Conservation (phyloP, 2,797 vertebrate genomes). For the Glossophaga mutica region DNA sequence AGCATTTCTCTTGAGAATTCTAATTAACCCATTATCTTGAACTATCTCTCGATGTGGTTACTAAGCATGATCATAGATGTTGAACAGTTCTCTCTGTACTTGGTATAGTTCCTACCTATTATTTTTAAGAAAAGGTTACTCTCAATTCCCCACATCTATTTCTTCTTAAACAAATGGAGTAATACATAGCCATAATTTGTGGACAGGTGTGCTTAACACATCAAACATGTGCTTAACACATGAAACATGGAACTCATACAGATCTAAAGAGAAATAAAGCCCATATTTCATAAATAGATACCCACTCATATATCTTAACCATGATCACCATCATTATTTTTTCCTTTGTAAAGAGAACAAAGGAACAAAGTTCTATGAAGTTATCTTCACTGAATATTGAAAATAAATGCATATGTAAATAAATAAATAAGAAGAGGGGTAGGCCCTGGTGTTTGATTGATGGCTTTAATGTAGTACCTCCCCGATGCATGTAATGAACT, state of each 20-base stretch:
- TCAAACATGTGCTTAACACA: neutral
- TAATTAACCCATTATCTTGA: neutral
- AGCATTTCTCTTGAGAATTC: neutral
- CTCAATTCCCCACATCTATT: neutral
- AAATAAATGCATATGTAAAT: neutral
- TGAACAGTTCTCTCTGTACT: neutral
- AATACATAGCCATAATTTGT: neutral
- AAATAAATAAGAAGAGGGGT: neutral
- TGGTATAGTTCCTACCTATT: neutral
- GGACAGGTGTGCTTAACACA: neutral
- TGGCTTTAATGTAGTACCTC: neutral
- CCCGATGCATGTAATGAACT: neutral
- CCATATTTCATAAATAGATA: neutral
- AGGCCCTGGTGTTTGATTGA: neutral
- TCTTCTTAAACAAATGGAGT: neutral
- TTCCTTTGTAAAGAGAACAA: slow-evolving; percentile 7
- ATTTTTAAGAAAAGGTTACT: neutral
- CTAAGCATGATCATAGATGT: neutral
- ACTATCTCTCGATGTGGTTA: neutral
- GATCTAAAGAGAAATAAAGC: neutral
- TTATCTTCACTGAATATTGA: neutral
- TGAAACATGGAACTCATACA: neutral
- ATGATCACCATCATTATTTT: neutral
- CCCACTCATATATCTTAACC: neutral
- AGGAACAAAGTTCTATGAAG: neutral